Conservation (phyloP, 2,797 vertebrate species). For the Oreochromis mossambicus region DNA sequence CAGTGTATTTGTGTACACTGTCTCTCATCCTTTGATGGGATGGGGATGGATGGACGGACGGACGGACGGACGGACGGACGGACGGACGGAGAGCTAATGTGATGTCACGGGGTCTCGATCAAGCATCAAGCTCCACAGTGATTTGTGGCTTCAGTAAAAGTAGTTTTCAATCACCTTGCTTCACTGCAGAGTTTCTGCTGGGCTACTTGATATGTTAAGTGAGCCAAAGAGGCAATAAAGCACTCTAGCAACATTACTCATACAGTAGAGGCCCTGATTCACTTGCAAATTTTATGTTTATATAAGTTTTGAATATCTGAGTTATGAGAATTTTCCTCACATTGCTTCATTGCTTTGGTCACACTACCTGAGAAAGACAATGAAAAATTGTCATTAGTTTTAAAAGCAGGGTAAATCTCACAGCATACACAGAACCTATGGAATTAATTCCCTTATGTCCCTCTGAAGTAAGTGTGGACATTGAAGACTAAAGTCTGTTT, state of each 20-base stretch:
- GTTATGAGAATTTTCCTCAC: not conserved
- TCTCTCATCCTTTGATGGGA: not conserved
- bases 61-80: accelerated
- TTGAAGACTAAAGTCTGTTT: not conserved
- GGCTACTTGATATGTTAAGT: not conserved
- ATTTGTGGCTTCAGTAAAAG: not conserved
- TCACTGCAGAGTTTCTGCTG: not conserved
- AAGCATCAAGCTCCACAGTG: not conserved
- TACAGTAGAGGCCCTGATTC: not conserved
- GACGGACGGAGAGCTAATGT: not conserved
- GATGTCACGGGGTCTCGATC: not conserved
- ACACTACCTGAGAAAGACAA: not conserved
- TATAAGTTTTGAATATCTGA: not conserved
- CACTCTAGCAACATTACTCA: not conserved
- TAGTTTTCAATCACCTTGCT: not conserved
- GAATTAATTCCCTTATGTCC: not conserved
- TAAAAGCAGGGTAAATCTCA: not conserved
- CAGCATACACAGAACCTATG: not conserved
- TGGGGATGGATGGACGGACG: not conserved
- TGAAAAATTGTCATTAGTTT: not conserved
- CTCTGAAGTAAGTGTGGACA: not conserved
- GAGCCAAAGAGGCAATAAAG: not conserved
- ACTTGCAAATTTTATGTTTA: not conserved
- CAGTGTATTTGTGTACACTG: not conserved
- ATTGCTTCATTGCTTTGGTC: not conserved